Evolutionary conservation across 2,113 vertebrate species (phyloP), one percentile per base, ranked within the genome.

Genomic region (Ceuthmochares aereus): DNA sequence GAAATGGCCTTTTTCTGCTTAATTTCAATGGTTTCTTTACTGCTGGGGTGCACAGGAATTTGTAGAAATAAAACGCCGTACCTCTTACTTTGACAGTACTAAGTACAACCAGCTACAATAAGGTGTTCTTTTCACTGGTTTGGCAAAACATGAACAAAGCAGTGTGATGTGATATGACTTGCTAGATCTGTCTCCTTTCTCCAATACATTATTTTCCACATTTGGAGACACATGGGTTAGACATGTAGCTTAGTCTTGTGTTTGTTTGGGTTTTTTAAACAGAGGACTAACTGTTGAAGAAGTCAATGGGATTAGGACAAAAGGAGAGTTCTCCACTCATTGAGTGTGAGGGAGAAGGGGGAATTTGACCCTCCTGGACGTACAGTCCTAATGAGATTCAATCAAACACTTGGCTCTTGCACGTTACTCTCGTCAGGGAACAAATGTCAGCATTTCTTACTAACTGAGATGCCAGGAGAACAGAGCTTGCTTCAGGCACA

Each of bases 301-400:
- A 74, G 12, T 40, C 58, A 76, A 15, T 19, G 8, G 25, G 27
- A 54, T 74, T 72, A 70, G 37, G 43, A 60, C 34, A 73, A 90
- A 80, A 16, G 11, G 27, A 90, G 25, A 73, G 7, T 22, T 59
- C 37, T 37, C 45, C 51, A 30, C 7, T 40, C 11, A 22, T 17
- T 0, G 1, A 5, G 4, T 3, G 2, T 1, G 11, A 74, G 21
- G 9, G 45, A 79, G 13, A 74, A 70, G 43, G 15, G 17, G 27
- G 20, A 91, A 86, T 73, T 68, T 54, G 21, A 47, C 37, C 15
- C 12, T 88, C 22, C 1, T 1, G 4, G 2, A 70, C 70, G 34
- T 51, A 70, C 2, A 54, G 27, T 0, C 1, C 52, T 82, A 89
- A 17, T 40, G 15, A 70, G 21, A 56, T 93, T 81, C 42, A 67